Base-by-base conservation (phyloP, 2,888 invertebrate genomes). In the Napeogenes inachia region DNA sequence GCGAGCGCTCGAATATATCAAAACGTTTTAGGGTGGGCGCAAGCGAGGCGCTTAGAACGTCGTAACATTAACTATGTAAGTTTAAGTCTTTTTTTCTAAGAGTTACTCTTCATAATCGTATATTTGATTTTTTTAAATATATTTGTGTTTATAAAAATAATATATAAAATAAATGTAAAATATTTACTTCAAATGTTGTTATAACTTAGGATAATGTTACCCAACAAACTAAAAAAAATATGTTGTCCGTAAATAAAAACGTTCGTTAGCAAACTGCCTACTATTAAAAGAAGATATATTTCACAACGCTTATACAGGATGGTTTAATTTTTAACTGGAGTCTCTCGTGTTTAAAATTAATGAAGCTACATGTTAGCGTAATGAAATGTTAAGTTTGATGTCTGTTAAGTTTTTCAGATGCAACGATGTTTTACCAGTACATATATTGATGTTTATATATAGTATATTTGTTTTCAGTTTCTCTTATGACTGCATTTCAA, bases 371-470 rank as follows among this genome's bases (percentile, higher is more conserved):
- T 68, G 71, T 75, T 72, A 72, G 68, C 69, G 72, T 73, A 73
- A 74, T 73, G 73, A 73, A 74, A 73, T 68, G 69, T 70, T 68
- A 68, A 66, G 61, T 71, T 73, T 74, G 72, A 72, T 72, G 70
- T 70, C 67, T 42, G 56, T 56, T 60, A 58, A 63, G 66, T 73
- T 74, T 72, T 68, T 74, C 70, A 71, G 72, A 62, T 63, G 61
- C 54, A 65, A 38, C 38, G 55, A 57, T 54, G 57, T 66, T 59
- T 64, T 53, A 56, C 56, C 54, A 58, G 42, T 42, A 12, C 10
- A 21, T 21, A 21, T 21, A 21, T 21, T 21, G 0, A 12, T 42
- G 5, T 12, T 6, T 42, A 6, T 6, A 2, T 42, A 42, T 42
- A 42, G 8, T 10, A 10, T 10, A 42, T 42, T 42, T 42, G 42